These are phyloP conservation scores for Antitype chi DNA, from an alignment of 2,888 invertebrate species.

Conservation along the genomic window DNA sequence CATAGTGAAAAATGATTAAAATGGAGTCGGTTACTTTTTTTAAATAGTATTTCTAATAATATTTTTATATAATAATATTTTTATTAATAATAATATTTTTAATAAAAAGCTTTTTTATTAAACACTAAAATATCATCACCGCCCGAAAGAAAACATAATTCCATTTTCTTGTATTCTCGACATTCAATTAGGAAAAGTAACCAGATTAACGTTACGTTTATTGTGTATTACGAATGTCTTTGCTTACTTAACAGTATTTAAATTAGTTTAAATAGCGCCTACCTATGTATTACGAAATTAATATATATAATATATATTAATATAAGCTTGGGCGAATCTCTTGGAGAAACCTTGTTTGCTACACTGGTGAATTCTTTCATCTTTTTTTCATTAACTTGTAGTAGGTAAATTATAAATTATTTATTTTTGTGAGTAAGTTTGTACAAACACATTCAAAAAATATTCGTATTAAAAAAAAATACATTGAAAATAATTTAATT, in stretches of 20 bases:
- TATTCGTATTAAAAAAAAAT: too few species aligned
- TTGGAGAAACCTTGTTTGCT: not conserved
- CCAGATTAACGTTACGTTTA: constrained; percentile 20
- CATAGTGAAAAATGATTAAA: too few species aligned
- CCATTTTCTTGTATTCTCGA: constrained; percentile 25
- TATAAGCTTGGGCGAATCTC: not conserved
- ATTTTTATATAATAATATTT: too few species aligned
- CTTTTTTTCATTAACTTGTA: not conserved
- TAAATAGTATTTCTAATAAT: too few species aligned
- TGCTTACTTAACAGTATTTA: constrained; percentile 12
- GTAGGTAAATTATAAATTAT: too few species aligned
- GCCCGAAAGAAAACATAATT: constrained; percentile 14
- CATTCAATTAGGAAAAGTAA: constrained; percentile 26
- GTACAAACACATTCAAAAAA: too few species aligned
- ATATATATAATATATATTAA: not conserved
- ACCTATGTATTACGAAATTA: constrained; percentile 7
- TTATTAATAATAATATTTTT: too few species aligned
- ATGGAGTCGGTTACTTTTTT: too few species aligned
- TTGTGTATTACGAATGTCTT: constrained; percentile 10
- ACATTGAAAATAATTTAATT: too few species aligned
- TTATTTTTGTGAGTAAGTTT: too few species aligned
- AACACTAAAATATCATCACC: constrained; percentile 6
- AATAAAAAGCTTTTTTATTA: too few species aligned
- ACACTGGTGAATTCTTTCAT: not conserved
- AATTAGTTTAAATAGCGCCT: constrained; percentile 2